Base-by-base conservation (phyloP, 1,140 invertebrate species). In the Drosophila setifemur region DNA sequence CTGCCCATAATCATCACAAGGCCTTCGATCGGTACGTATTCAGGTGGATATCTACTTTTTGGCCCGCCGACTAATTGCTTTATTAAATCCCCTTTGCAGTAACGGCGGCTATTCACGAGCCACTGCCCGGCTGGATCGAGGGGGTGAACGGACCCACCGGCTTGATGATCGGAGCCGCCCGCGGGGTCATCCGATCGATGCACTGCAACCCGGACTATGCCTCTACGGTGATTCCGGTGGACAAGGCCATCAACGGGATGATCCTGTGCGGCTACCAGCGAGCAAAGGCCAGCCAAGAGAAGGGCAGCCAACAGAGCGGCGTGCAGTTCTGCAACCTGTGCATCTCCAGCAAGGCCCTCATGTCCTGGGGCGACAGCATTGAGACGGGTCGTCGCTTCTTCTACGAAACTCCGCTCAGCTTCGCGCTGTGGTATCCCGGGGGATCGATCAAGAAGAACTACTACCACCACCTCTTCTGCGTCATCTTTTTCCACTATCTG, bases 71-170 rank as follows among this genome's bases (percentile, higher is more conserved):
- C 47, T 54, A 49, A 67, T 55, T 78, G 28, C 45, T 54, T 77
- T 31, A 57, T 74, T 68, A 35, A 44, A 48, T 14, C 28, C 21
- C 19, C 40, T 11, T 69, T 49, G 70, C 73, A 95, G 95, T 96
- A 1, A 92, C 92, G 1, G 93, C 94, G 2, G 92, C 94, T 1
- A 93, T 92, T 91, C 94, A 94, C 69, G 95, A 96, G 75, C 95
- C 95, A 0, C 87, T 93, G 16, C 92, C 93, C 1, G 96, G 97
- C 12, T 99, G 97, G 97, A 95, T 98, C 9, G 97, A 99, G 88
- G 98, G 98, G 72, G 92, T 97, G 43, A 98, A 98, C 90, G 97
- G 97, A 23, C 96, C 97, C 0, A 97, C 97, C 37, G 97, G 95
- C 2, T 76, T 96, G 2, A 91, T 96, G 69, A 92, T 95, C 23